Evolutionary conservation across 2,797 vertebrate genomes (phyloP).

Genomic region (Heterohyrax brucei): DNA sequence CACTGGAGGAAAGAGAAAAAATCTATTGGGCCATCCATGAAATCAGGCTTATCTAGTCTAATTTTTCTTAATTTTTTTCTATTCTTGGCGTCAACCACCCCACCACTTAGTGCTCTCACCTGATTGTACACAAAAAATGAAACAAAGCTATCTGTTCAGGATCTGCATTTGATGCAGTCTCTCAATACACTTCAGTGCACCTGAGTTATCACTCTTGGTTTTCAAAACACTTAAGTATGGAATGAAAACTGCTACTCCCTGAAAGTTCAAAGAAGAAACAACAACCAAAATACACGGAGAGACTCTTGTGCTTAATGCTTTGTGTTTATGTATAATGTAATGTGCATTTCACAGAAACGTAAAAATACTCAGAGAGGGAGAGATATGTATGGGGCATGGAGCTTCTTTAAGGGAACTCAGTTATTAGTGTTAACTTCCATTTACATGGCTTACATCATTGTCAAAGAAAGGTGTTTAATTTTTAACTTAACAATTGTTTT

Average conservation of each 20-base stretch:
- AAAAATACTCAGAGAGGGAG: conserved; percentile 9
- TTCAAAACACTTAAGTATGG: background rate
- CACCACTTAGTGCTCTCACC: background rate
- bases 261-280: conserved; percentile 6
- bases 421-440: background rate
- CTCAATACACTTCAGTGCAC: too few relatives aligned
- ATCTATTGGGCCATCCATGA: background rate
- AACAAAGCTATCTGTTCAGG: background rate
- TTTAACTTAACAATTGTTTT: background rate
- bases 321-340: background rate
- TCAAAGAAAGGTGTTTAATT: conserved; percentile 14
- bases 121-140: background rate
- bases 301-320: background rate
- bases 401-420: background rate
- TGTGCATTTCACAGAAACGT: conserved; percentile 27
- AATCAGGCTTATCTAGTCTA: background rate
- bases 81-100: background rate
- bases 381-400: fast-evolving
- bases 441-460: background rate
- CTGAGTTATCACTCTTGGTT: background rate
- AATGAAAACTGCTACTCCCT: background rate
- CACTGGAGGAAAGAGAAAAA: conserved; percentile 5
- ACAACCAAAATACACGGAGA: background rate
- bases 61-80: background rate
- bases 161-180: background rate